Evolutionary conservation across 2,113 vertebrate species (phyloP), one percentile per base, ranked within the genome.

Genomic region (Notothenia coriiceps): DNA sequence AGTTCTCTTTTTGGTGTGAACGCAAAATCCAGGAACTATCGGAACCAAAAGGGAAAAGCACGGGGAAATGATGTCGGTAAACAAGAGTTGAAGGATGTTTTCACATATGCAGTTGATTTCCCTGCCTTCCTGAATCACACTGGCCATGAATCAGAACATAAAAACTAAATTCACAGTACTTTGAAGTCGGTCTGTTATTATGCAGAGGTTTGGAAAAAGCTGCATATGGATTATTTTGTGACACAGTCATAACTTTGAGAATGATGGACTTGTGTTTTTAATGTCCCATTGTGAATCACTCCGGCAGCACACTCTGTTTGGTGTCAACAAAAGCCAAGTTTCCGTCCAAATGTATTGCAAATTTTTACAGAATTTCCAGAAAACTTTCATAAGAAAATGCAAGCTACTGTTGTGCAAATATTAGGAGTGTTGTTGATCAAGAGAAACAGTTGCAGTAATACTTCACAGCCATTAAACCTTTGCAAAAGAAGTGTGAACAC

Each of bases 31-130:
- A 29, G 29, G 29, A 29, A 29, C 29, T 29, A 29, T 29, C 29
- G 29, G 29, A 29, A 29, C 29, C 3, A 29, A 29, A 29, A 4
- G 29, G 29, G 29, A 29, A 29, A 29, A 29, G 29, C 3, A 29
- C 29, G 22, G 22, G 22, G 22, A 22, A 22, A 15, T 43, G 46
- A 20, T 12, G 70, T 2, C 18, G 5, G 47, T 40, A 40, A 61
- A 35, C 46, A 60, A 10, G 6, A 70, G 6, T 4, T 17, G 10
- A 17, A 14, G 29, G 57, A 73, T 22, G 47, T 40, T 17, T 35
- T 71, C 55, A 60, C n/a, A 14, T 15, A 14, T 44, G 67, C 52
- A 18, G 35, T 56, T 46, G 5, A 70, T 56, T 70, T 70, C 17
- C n/a, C n/a, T 17, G 55, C 43, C 44, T 13, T 5, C 22, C 11